Conservation (phyloP, 2,888 invertebrate genomes). For the Drosophila birchii region DNA sequence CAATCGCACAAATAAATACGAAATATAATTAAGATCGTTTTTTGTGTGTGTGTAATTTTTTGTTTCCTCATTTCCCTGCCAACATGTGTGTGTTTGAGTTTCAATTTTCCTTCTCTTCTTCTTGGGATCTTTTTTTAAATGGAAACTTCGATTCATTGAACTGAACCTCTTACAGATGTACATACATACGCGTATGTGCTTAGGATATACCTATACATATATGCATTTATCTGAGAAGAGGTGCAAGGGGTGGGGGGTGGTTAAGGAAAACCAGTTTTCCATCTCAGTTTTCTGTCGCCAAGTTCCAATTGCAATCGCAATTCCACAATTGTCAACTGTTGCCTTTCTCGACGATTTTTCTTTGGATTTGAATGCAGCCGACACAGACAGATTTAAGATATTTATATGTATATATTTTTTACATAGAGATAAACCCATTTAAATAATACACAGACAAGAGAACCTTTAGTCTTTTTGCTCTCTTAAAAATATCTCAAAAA, state of each 20-base stretch:
- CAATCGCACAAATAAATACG: constrained; percentile 5
- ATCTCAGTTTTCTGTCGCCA: constrained; percentile 35
- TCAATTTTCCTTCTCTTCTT: constrained; percentile 2
- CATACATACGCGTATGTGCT: neutral
- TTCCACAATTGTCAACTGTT: constrained; percentile 47
- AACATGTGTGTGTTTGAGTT: neutral
- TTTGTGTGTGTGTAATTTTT: neutral
- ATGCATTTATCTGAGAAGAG: constrained; percentile 1
- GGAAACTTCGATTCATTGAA: constrained; percentile 41
- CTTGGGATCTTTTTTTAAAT: constrained; percentile 8
- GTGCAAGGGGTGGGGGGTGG: neutral
- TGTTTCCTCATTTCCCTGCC: neutral
- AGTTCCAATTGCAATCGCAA: constrained; percentile 41
- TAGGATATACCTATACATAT: neutral
- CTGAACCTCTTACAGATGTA: constrained; percentile 9
- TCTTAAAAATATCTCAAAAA: neutral
- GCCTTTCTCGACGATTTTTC: constrained; percentile 46
- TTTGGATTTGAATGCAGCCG: constrained; percentile 47
- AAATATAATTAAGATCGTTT: neutral
- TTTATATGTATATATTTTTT: neutral
- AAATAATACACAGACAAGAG: constrained; percentile 6
- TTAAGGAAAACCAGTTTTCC: constrained; percentile 35
- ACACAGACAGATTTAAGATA: constrained; percentile 4
- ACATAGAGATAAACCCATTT: constrained; percentile 4
- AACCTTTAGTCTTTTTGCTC: constrained; percentile 3